A percentile compares a stretch with the other conserved stretches of the same genome.
Evolutionary conservation across 2,888 invertebrate species (phyloP).

Genomic region (Drosophila basisetae): DNA sequence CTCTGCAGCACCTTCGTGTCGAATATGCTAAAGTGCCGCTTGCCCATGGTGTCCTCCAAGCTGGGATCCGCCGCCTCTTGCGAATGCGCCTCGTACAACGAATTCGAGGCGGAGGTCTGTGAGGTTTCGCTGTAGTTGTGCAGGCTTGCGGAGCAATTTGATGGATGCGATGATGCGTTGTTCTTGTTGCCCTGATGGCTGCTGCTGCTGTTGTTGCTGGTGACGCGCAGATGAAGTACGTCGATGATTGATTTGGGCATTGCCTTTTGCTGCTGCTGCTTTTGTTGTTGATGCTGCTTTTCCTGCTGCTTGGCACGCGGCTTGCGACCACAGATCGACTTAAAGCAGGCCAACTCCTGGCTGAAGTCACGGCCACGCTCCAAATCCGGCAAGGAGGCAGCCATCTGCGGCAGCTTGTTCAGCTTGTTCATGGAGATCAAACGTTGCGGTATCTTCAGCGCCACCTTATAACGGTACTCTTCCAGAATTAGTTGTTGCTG

Average conservation of each 20-base stretch:
- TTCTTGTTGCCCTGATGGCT: slow-evolving; percentile 12
- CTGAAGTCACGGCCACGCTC: slow-evolving; percentile 86
- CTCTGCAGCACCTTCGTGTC: slow-evolving; percentile 90
- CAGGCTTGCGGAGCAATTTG: slow-evolving; percentile 42
- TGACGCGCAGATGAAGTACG: slow-evolving; percentile 83
- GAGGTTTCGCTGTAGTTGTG: slow-evolving; percentile 73
- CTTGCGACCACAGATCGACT: slow-evolving; percentile 54
- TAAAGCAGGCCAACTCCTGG: slow-evolving; percentile 59
- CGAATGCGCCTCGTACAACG: slow-evolving; percentile 68
- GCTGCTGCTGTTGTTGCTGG: slow-evolving; percentile 63
- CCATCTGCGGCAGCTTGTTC: slow-evolving; percentile 87
- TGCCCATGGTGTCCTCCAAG: slow-evolving; percentile 53
- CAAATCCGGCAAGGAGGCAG: slow-evolving; percentile 91
- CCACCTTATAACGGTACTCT: slow-evolving; percentile 92
- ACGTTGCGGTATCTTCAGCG: slow-evolving; percentile 92
- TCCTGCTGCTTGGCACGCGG: slow-evolving; percentile 29
- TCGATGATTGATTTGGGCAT: slow-evolving; percentile 84
- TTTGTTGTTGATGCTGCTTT: slow-evolving; percentile 8
- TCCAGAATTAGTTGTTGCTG: slow-evolving; percentile 86
- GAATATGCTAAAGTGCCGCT: slow-evolving; percentile 86
- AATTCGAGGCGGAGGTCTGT: slow-evolving; percentile 81
- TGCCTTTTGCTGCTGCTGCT: slow-evolving; percentile 21
- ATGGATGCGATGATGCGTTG: slow-evolving; percentile 1
- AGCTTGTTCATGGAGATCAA: slow-evolving; percentile 92
- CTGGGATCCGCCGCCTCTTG: slow-evolving; percentile 54